phyloP scores from a whole-genome alignment of 1,140 invertebrate genomes.

The Papilio helenus region DNA sequence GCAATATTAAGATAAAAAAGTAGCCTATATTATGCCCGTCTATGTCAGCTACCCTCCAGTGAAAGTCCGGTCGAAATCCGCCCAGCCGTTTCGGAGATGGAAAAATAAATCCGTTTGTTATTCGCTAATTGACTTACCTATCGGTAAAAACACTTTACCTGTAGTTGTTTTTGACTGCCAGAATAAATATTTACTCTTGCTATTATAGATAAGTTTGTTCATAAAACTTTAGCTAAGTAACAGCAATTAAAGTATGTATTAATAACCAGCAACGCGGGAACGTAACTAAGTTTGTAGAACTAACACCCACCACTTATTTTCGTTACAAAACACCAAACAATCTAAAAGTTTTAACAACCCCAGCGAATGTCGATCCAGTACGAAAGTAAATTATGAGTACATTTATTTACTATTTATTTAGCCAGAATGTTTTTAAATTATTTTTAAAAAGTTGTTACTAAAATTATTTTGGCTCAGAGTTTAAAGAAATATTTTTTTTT shows the following conservation, averaged over 20 bases:
- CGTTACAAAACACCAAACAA: constrained; percentile 13
- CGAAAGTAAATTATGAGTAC: neutral
- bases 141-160: neutral
- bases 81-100: too few species aligned
- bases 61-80: too few species aligned
- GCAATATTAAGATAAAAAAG: too few species aligned
- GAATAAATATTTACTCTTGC: neutral
- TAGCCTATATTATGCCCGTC: too few species aligned
- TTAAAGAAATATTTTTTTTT: too few species aligned
- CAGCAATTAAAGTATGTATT: constrained; percentile 3
- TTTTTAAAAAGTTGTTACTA: too few species aligned
- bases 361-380: neutral
- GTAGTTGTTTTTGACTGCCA: neutral
- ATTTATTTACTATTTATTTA: neutral
- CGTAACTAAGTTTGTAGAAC: neutral
- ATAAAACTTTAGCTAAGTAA: neutral
- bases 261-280: neutral
- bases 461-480: too few species aligned
- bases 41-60: too few species aligned
- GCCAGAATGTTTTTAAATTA: neutral
- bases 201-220: neutral
- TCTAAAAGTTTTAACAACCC: constrained; percentile 10
- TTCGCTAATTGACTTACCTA: neutral
- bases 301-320: constrained; percentile 5
- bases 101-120: neutral